Conservation (phyloP, 2,888 invertebrate species). For the Pammene fasciana region DNA sequence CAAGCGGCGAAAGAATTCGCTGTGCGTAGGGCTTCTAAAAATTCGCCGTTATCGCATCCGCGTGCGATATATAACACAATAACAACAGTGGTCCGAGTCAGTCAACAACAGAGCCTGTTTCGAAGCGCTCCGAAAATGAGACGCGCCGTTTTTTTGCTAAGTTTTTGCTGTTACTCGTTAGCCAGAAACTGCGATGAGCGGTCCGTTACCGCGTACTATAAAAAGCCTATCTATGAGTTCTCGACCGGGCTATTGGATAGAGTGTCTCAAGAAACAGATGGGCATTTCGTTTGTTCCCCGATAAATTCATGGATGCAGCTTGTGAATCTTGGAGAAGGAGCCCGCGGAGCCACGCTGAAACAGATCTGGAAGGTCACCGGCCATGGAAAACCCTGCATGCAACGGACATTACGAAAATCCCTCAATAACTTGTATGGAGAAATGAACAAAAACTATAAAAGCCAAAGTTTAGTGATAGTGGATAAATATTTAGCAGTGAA, state of each 20-base stretch:
- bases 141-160: conserved; percentile 44
- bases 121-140: conserved; percentile 29
- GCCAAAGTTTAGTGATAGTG: conserved; percentile 58
- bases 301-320: conserved; percentile 68
- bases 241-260: conserved; percentile 62
- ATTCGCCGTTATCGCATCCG: conserved; percentile 33
- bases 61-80: conserved; percentile 34
- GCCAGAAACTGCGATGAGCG: conserved; percentile 53
- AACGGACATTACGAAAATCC: conserved; percentile 53
- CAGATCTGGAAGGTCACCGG: conserved; percentile 64
- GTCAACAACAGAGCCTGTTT: conserved; percentile 16
- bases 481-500: conserved; percentile 60
- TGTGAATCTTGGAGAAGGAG: conserved; percentile 62
- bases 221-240: conserved; percentile 62
- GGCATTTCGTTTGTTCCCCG: conserved; percentile 70
- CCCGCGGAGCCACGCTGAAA: conserved; percentile 53
- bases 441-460: conserved; percentile 50
- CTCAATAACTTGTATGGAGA: conserved; percentile 55
- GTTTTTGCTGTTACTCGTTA: conserved; percentile 44
- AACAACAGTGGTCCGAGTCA: conserved; percentile 23
- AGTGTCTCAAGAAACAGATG: conserved; percentile 56
- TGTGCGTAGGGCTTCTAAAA: conserved; percentile 25
- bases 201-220: conserved; percentile 53
- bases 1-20: conserved; percentile 18
- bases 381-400: conserved; percentile 59